These are phyloP conservation scores for Nymphalis c-album DNA, from an alignment of 2,888 invertebrate species.

Conservation along the genomic window DNA sequence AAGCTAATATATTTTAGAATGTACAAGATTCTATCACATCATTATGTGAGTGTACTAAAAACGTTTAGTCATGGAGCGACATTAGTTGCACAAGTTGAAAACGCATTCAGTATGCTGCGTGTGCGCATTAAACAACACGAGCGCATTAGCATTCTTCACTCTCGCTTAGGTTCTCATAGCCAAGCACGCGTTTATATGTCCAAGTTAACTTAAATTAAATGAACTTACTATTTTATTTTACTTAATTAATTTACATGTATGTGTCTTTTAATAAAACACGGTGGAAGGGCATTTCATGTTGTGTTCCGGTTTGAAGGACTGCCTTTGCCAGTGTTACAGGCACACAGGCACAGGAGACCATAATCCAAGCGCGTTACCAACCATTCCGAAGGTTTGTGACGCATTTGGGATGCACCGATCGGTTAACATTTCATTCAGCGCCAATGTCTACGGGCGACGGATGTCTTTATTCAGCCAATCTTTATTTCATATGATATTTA, in stretches of 20 bases:
- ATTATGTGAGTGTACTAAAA: constrained; percentile 14
- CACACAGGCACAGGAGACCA: no score
- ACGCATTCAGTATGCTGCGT: constrained; percentile 64
- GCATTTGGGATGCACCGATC: no score
- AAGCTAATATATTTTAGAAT: neutral
- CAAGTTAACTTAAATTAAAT: constrained; percentile 16
- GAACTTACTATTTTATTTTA: constrained; percentile 10
- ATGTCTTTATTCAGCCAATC: no score
- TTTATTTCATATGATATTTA: no score
- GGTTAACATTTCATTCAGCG: no score
- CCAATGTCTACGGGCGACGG: no score
- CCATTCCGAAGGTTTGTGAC: no score
- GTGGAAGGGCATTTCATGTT: no score
- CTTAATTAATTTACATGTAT: neutral
- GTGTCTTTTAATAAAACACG: no score
- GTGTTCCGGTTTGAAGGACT: no score
- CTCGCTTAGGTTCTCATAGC: constrained; percentile 73
- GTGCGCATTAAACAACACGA: constrained; percentile 68
- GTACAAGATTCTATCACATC: constrained; percentile 7
- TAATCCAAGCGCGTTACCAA: no score
- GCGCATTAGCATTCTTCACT: constrained; percentile 74
- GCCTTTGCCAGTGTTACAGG: no score
- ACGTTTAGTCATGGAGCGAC: constrained; percentile 34
- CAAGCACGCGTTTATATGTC: constrained; percentile 25
- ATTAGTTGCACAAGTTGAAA: constrained; percentile 51